Base-by-base conservation (phyloP, 2,888 invertebrate species). In the Megaustenia siamemsis region DNA sequence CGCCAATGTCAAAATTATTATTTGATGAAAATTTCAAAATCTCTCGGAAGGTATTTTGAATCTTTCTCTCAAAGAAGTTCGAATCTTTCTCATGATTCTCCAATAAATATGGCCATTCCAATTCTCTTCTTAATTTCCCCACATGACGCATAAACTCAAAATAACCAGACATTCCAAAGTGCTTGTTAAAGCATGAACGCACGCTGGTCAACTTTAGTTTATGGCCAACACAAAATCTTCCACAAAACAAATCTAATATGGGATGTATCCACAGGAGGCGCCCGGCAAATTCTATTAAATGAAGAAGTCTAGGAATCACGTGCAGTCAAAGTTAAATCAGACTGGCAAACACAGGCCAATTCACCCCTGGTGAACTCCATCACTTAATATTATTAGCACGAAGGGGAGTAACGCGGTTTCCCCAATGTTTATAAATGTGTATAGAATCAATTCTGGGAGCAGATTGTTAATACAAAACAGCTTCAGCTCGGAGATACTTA, bases 271-370 rank as follows among this genome's bases (percentile, higher is more conserved):
- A 24, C 8, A 6, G 71, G 71, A 43, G 45, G 43, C 24, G 43
- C 43, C 43, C 40, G 28, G 71, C 21, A 71, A 71, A 71, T 43
- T 71, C 43, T 28, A 71, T 45, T 71, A 71, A 28, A 71, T 12
- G n/a, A n/a, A 12, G 45, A 43, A 43, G 45, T n/a, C 43, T 12
- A n/a, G 18, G 71, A 43, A 71, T 71, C 71, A 71, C 71, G 71
- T n/a, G 71, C 71, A 71, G 71, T 71, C 1, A 40, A 40, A 38
- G 24, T 35, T 71, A n/a, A 71, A 71, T 71, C n/a, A n/a, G 43
- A 28, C 21, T 43, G n/a, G 32, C 28, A 43, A 71, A 43, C 28
- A 43, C 24, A 24, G 28, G 28, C 24, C 43, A 71, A 28, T 63
- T 71, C n/a, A 18, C 40, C 40, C 43, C 43, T 43, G 71, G 40